Evolutionary conservation across 1,140 invertebrate species (phyloP), one percentile per base, ranked within the genome.

Genomic region (Eueides isabella): DNA sequence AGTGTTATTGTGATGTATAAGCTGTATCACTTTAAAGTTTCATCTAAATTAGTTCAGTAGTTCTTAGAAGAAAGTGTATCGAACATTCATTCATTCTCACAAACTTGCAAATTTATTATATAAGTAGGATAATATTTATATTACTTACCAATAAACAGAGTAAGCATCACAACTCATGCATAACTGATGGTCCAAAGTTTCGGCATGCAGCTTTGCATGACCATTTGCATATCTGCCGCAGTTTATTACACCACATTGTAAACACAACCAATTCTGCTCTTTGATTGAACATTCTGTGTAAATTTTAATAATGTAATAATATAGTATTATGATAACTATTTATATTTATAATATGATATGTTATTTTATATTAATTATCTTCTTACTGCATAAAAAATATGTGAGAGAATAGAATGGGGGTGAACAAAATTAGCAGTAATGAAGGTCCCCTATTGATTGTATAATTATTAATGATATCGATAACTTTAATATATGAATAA

Each of bases 141-240:
- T n/a, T 5, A 44, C 38, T 87, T 83, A 97, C 96, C 96, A 97
- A 91, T 95, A 97, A 81, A 96, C 96, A 77, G 96, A 95, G 83
- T 95, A 94, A 82, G 94, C 95, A 88, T 96, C 94, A 92, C 96
- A 97, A 89, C 97, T 96, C 92, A 97, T 96, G 87, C 96, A 97
- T 33, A 97, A 94, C 80, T 95, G 94, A 87, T 97, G 97, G 74
- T 95, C 92, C 80, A 87, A 88, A 80, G 93, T 90, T 86, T 96
- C 95, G 80, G 95, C 95, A 93, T 97, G 97, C 80, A 94, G 87
- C 80, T 96, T 95, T 65, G 96, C 97, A 94, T 97, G 97, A 26
- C 95, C 96, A 84, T 95, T 96, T 19, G 97, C 94, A 91, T 97
- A 97, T 72, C 97, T 95, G 67, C 97, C 96, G 94, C 97, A 97